Evolutionary conservation across 1,140 invertebrate genomes (phyloP).

Genomic region (Orchestia grillus): DNA sequence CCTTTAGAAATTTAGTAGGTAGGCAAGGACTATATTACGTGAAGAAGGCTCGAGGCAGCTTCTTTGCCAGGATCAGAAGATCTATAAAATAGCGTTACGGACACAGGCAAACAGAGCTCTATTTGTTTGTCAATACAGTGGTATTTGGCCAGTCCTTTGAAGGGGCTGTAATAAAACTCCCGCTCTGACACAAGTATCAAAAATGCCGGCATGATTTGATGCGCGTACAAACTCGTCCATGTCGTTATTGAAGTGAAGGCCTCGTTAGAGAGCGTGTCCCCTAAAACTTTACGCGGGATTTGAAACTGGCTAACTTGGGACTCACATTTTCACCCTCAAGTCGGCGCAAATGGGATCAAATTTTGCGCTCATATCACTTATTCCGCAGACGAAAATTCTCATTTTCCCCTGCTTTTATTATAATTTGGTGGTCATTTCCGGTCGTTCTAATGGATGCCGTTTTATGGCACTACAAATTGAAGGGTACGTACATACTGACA

Average conservation of each 20-base stretch:
- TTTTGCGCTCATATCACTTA: background rate
- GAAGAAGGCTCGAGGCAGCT: conserved; percentile 48
- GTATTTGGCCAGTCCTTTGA: conserved; percentile 52
- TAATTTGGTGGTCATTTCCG: too few species aligned
- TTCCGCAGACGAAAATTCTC: too few species aligned
- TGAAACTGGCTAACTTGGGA: background rate
- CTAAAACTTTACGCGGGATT: background rate
- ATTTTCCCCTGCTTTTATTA: too few species aligned
- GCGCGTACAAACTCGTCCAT: background rate
- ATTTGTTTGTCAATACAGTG: conserved; percentile 54
- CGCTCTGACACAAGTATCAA: conserved; percentile 41
- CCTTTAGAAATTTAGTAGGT: conserved; percentile 45
- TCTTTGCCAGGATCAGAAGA: conserved; percentile 40
- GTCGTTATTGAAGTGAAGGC: background rate
- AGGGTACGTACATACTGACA: too few species aligned
- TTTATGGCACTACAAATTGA: too few species aligned
- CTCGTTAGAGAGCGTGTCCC: background rate
- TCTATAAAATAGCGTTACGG: conserved; percentile 55
- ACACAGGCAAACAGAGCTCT: conserved; percentile 45
- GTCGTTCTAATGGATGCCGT: too few species aligned
- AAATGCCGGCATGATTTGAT: conserved; percentile 44
- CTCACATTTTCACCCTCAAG: background rate
- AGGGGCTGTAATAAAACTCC: conserved; percentile 18
- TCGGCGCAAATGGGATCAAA: background rate
- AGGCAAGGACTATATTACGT: conserved; percentile 49